Conservation (phyloP, 2,888 invertebrate genomes). For the Dione vanillae region DNA sequence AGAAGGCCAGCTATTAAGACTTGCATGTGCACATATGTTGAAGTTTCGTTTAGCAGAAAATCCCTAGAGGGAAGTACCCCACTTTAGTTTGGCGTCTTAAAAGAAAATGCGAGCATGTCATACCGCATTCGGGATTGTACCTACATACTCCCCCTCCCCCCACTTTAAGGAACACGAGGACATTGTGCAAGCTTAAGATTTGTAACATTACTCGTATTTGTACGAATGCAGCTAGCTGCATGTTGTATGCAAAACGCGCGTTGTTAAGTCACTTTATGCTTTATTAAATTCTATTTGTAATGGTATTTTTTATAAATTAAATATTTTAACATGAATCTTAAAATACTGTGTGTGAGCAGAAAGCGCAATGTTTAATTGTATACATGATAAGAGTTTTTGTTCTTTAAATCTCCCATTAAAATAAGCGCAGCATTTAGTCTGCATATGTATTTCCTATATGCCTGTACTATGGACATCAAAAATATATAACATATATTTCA, state of each 20-base stretch:
- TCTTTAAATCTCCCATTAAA: too few species aligned
- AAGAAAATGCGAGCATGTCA: constrained; percentile 44
- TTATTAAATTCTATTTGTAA: not conserved
- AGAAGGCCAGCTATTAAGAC: constrained; percentile 39
- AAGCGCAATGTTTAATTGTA: too few species aligned
- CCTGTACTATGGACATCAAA: too few species aligned
- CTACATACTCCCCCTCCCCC: constrained; percentile 28
- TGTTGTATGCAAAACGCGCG: constrained; percentile 7
- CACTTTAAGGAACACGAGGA: constrained; percentile 26
- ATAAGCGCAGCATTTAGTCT: too few species aligned
- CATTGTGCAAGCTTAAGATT: constrained; percentile 30
- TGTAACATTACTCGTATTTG: constrained; percentile 19
- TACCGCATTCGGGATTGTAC: constrained; percentile 34
- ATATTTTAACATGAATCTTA: not conserved
- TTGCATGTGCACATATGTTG: constrained; percentile 38
- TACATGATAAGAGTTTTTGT: too few species aligned
- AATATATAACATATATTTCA: too few species aligned
- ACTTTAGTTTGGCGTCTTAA: constrained; percentile 45
- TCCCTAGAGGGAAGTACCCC: constrained; percentile 45
- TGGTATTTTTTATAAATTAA: not conserved
- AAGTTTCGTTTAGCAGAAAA: constrained; percentile 44
- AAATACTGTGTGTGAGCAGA: too few species aligned
- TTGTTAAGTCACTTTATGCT: not conserved
- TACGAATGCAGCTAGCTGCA: constrained; percentile 3
- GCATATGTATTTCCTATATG: too few species aligned